Conservation (phyloP, 2,113 vertebrate species). For the Lagopus muta region DNA sequence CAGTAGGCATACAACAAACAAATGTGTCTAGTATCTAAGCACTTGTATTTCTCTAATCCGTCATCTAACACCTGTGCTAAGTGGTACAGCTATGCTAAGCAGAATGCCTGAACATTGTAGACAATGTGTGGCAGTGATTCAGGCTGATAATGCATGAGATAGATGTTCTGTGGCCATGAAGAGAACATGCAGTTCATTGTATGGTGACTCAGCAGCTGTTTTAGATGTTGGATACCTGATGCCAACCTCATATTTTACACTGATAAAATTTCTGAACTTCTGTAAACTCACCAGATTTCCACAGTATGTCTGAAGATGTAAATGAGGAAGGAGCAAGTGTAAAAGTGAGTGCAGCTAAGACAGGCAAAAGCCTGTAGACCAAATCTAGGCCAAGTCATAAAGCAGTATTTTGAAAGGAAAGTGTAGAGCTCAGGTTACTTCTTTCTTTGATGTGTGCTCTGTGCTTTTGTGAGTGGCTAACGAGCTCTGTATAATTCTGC, state of each 20-base stretch:
- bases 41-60: not conserved
- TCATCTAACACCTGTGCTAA: not conserved
- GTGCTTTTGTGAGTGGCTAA: conserved; percentile 60
- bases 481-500: conserved; percentile 42
- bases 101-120: not conserved
- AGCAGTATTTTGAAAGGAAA: conserved; percentile 22
- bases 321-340: not conserved
- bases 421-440: conserved; percentile 23
- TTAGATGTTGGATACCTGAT: not conserved
- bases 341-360: conserved; percentile 18
- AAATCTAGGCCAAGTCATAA: conserved; percentile 57
- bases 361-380: not conserved
- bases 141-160: not conserved
- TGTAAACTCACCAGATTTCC: not conserved
- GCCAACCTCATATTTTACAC: not conserved
- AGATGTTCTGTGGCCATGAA: not conserved
- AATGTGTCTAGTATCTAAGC: not conserved
- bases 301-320: not conserved
- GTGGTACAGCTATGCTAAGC: not conserved
- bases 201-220: not conserved
- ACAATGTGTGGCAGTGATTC: not conserved
- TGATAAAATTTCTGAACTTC: not conserved
- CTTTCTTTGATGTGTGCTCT: conserved; percentile 55
- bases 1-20: not conserved
- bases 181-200: not conserved